Evolutionary conservation across 1,140 invertebrate species (phyloP).

Genomic region (Anthonomus grandis): DNA sequence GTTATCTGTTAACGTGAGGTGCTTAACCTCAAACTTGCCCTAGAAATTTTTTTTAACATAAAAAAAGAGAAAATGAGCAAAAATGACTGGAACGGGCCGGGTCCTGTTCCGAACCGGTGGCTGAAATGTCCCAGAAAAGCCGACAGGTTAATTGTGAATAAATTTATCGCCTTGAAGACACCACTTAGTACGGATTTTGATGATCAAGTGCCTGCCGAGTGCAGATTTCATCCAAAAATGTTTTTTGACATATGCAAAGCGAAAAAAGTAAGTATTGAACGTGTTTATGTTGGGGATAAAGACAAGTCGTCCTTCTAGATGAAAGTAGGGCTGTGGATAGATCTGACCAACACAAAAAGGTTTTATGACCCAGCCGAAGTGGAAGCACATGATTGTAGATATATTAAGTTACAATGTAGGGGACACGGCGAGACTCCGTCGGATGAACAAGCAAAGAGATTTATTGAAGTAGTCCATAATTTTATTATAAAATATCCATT

Average conservation of each 20-base stretch:
- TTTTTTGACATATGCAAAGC: slow-evolving; percentile 69
- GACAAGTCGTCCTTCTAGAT: slow-evolving; percentile 55
- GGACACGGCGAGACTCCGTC: slow-evolving; percentile 82
- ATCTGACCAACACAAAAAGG: slow-evolving; percentile 90
- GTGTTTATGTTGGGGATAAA: too few relatives aligned
- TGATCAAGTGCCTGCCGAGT: slow-evolving; percentile 72
- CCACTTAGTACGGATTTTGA: slow-evolving; percentile 77
- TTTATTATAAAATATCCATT: slow-evolving; percentile 79
- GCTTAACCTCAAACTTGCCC: too few relatives aligned
- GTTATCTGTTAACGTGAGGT: too few relatives aligned
- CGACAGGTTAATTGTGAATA: slow-evolving; percentile 66
- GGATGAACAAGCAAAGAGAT: slow-evolving; percentile 70
- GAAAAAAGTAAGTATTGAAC: slow-evolving; percentile 58
- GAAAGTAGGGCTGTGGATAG: slow-evolving; percentile 93
- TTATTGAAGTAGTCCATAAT: slow-evolving; percentile 72
- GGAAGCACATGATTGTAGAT: slow-evolving; percentile 70
- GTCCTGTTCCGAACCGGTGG: slow-evolving; percentile 83
- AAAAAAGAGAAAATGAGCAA: neutral
- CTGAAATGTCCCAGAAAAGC: slow-evolving; percentile 87
- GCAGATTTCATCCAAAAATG: slow-evolving; percentile 82
- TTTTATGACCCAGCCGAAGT: slow-evolving; percentile 85
- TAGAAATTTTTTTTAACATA: too few relatives aligned
- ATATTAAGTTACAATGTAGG: slow-evolving; percentile 82
- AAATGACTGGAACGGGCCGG: slow-evolving; percentile 40
- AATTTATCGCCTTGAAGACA: slow-evolving; percentile 92